phyloP scores from a whole-genome alignment of 2,888 invertebrate species.

The Sphaerophoria taeniata region DNA sequence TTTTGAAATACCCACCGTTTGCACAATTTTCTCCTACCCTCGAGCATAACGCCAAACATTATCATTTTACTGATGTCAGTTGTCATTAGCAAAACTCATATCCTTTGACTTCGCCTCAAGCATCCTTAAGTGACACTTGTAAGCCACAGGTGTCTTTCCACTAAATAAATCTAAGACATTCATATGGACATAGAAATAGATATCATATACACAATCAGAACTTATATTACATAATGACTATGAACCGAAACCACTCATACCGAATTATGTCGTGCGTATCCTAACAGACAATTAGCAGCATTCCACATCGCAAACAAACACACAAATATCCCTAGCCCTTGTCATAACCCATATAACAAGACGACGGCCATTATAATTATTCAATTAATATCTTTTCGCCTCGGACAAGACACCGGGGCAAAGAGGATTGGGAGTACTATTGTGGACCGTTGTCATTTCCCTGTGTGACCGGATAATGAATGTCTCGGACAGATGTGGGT shows the following conservation, averaged over 20 bases:
- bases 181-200: neutral
- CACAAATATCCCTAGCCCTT: conserved; percentile 54
- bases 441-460: conserved; percentile 71
- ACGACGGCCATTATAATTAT: conserved; percentile 76
- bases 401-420: conserved; percentile 51
- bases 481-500: conserved; percentile 74
- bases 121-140: conserved; percentile 76
- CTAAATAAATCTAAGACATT: conserved; percentile 37
- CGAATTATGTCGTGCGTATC: conserved; percentile 68
- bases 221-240: conserved; percentile 39
- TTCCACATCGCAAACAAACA: conserved; percentile 43
- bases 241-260: conserved; percentile 50
- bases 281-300: conserved; percentile 73
- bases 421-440: conserved; percentile 24
- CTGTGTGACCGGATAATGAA: conserved; percentile 74
- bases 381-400: conserved; percentile 76
- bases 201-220: conserved; percentile 34
- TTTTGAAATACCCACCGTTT: too few relatives aligned
- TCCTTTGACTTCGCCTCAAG: conserved; percentile 21
- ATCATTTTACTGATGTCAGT: conserved; percentile 27
- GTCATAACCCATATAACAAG: conserved; percentile 75
- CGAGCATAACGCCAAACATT: neutral
- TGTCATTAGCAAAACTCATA: conserved; percentile 39
- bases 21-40: neutral
- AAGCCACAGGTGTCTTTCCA: conserved; percentile 82